Evolutionary conservation across 2,888 invertebrate genomes (phyloP), one percentile per base, ranked within the genome.

Genomic region (Cordilura impudica): DNA sequence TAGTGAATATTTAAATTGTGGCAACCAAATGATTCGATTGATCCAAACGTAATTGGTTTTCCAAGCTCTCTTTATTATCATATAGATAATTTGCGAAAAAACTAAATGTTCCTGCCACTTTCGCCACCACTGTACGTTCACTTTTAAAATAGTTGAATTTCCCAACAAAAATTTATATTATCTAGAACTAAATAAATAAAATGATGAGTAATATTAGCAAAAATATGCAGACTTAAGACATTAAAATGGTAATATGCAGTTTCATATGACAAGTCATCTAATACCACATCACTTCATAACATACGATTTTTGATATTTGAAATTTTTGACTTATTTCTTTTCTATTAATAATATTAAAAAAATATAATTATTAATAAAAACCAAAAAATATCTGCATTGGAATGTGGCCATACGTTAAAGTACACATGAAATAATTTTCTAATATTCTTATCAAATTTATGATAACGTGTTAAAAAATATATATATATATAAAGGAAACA

Each of bases 181-280:
- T n/a, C n/a, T n/a, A n/a, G n/a, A n/a, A n/a, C n/a, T n/a, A n/a
- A n/a, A n/a, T n/a, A n/a, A n/a, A n/a, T n/a, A n/a, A n/a, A n/a
- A 10, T 56, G 56, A 56, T 56, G 56, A 56, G 31, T 56, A 35
- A n/a, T n/a, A 56, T 31, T 35, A n/a, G 14, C 26, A 29, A 29
- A 53, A 53, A 16, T 53, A 10, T 16, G 29, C 53, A 53, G 26
- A 29, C 53, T 5, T 29, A 29, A 29, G 26, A 26, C 26, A 4
- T 26, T 26, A 6, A 26, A 8, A 51, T 14, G 35, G 35, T 39
- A 39, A n/a, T 10, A n/a, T 0, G 4, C n/a, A 39, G n/a, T n/a
- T 39, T 4, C 26, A 4, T 35, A 35, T 12, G 35, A 12, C 3
- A 35, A 35, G 10, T 29, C 29, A 29, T 29, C 6, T 10, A 35